These are phyloP conservation scores for Spinus olivaceus DNA, from an alignment of 2,797 vertebrate genomes.

Conservation along the genomic window DNA sequence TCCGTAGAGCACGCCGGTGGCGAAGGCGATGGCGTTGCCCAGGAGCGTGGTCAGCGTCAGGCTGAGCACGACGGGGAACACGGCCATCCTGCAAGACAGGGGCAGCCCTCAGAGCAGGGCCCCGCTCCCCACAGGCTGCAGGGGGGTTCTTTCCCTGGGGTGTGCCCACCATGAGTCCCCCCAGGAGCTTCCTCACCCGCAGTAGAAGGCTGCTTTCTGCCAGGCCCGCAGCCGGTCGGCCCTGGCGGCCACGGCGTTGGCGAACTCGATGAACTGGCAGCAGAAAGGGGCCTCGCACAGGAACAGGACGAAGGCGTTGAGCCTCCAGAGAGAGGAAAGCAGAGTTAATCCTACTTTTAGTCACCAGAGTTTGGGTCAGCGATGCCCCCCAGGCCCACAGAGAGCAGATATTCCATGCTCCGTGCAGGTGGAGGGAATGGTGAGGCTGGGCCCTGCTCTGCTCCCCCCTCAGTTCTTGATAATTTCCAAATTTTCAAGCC, in stretches of 20 bases:
- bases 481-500: background rate
- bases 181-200: conserved; percentile 81
- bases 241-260: conserved; percentile 81
- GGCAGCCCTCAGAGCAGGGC: background rate
- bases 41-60: conserved; percentile 91
- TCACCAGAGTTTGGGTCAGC: rapidly evolving
- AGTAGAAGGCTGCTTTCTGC: conserved; percentile 96
- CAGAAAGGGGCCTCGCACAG: conserved; percentile 96
- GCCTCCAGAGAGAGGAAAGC: conserved; percentile 72
- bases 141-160: rapidly evolving
- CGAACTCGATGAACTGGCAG: conserved; percentile 97
- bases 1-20: conserved; percentile 94
- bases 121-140: rapidly evolving
- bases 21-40: conserved; percentile 92
- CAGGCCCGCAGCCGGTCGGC: conserved; percentile 89
- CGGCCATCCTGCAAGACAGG: conserved; percentile 83
- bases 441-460: rapidly evolving
- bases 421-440: rapidly evolving
- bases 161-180: rapidly evolving
- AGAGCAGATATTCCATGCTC: rapidly evolving
- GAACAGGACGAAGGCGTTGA: conserved; percentile 90
- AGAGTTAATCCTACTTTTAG: background rate
- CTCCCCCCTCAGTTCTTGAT: too few relatives aligned
- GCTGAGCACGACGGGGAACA: conserved; percentile 85
- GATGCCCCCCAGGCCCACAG: rapidly evolving